Evolutionary conservation across 64 coral and sea anemone species (phyloP), one percentile per base, ranked within the genome.

Genomic region (Orbicella faveolata): DNA sequence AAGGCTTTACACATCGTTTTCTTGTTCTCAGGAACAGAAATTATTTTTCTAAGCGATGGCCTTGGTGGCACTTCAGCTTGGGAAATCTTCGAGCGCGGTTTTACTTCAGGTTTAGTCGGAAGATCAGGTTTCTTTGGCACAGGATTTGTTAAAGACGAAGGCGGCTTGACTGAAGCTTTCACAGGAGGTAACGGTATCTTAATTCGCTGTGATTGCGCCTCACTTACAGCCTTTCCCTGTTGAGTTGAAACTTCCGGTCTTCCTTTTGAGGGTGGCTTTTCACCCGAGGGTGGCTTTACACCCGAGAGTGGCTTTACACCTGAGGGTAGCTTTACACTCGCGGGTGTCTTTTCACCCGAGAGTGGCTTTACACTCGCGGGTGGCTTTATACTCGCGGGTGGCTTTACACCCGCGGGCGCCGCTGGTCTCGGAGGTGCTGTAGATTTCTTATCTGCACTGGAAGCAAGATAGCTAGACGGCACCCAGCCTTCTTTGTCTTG

Each of bases 401-500:
- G 73, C 73, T 76, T 75, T 88, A 37, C 8, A 59, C 9, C 33
- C 14, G 67, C 20, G 0, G 86, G 72, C 34, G 67, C 54, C 20
- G n/a, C 78, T 21, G 93, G 83, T 87, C 88, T 87, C 7, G 83
- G 23, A 10, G 81, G 82, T 4, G 76, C 57, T 66, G 74, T 18
- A 52, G 74, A 65, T n/a, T 93, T 79, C 39, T 57, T 87, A 64
- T 70, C 75, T 75, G 44, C 34, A 30, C 4, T 87, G 23, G 78
- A 72, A 61, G 76, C 90, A 12, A 96, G 90, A 84, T 93, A 93
- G 21, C 79, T 96, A 4, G 94, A 80, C 23, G 94, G 94, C 1
- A 81, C 90, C 94, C 94, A 96, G 3, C 94, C 94, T 89, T 96
- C 90, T 44, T 75, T 77, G 3, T 87, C 94, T 79, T 88, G 87